These are phyloP conservation scores for Chloroceryle aenea DNA, from an alignment of 2,113 vertebrate species.

Conservation along the genomic window DNA sequence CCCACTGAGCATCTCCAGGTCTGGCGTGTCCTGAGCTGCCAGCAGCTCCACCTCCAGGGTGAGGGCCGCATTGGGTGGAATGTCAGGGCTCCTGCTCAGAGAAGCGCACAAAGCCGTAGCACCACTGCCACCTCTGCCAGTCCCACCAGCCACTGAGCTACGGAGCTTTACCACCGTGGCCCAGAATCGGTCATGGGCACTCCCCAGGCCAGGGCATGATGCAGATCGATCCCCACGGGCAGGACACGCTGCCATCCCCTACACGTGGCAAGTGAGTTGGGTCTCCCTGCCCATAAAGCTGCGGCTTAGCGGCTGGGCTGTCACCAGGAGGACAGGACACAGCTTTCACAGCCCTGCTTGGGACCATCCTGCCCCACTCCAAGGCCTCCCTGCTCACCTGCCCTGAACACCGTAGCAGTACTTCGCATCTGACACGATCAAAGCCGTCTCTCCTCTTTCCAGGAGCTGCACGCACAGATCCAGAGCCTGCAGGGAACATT, in stretches of 20 bases:
- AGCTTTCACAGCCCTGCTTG: neutral
- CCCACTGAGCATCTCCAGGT: constrained; percentile 87
- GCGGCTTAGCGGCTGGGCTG: neutral
- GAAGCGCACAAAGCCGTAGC: fast-evolving
- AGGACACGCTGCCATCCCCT: fast-evolving
- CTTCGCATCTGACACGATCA: constrained; percentile 85
- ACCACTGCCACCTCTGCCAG: fast-evolving
- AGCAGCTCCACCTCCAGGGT: constrained; percentile 88
- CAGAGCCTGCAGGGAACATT: constrained; percentile 78
- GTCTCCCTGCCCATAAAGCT: neutral
- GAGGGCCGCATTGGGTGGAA: constrained; percentile 82
- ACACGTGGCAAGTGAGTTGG: fast-evolving
- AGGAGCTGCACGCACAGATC: constrained; percentile 91
- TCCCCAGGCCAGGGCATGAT: fast-evolving
- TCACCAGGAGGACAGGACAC: neutral
- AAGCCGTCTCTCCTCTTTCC: constrained; percentile 87
- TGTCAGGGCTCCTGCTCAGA: constrained; percentile 75
- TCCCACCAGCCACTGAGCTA: neutral
- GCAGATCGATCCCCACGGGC: fast-evolving
- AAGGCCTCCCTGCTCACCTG: constrained; percentile 76
- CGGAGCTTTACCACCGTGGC: fast-evolving
- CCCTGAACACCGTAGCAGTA: constrained; percentile 90
- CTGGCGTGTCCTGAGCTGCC: constrained; percentile 77
- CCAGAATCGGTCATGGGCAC: neutral
- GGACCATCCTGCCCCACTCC: neutral